Percentiles rank a stretch among this genome's conserved stretches.
Evolutionary conservation across 2,113 vertebrate species (phyloP).

Genomic region (Lonchura striata): DNA sequence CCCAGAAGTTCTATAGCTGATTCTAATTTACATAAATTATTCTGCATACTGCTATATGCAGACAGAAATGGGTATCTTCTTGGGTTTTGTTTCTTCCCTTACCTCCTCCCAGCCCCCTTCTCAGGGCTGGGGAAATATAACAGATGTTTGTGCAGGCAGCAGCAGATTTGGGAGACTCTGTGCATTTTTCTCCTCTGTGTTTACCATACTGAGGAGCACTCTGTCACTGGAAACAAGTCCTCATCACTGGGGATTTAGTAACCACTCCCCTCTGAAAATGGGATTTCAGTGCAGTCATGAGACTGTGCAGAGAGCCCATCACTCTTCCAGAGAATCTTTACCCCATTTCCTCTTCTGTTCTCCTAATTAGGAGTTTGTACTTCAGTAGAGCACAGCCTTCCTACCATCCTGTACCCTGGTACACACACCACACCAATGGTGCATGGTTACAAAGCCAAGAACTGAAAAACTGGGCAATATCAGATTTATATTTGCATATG

Average conservation of each 20-base stretch:
- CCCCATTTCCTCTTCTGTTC: conserved; percentile 21
- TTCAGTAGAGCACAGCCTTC: neutral
- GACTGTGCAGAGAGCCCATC: neutral
- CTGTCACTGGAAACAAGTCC: neutral
- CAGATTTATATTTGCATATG: conserved; percentile 7
- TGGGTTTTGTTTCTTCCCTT: neutral
- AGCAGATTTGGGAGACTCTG: neutral
- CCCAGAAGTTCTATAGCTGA: neutral
- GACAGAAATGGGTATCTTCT: neutral
- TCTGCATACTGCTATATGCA: neutral
- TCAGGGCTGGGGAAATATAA: neutral
- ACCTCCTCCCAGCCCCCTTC: neutral
- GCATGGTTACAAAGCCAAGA: neutral
- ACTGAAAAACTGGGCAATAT: neutral
- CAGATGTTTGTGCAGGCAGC: neutral
- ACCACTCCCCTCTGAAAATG: neutral
- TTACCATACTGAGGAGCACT: neutral
- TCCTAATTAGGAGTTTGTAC: neutral
- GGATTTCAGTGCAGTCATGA: neutral
- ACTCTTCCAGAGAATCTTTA: neutral
- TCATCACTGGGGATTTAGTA: neutral
- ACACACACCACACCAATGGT: rapidly evolving
- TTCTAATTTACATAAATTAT: neutral
- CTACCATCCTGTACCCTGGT: neutral
- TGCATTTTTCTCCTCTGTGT: neutral